Evolutionary conservation across 1,140 invertebrate genomes (phyloP).

Genomic region (Bombus cullumanus): DNA sequence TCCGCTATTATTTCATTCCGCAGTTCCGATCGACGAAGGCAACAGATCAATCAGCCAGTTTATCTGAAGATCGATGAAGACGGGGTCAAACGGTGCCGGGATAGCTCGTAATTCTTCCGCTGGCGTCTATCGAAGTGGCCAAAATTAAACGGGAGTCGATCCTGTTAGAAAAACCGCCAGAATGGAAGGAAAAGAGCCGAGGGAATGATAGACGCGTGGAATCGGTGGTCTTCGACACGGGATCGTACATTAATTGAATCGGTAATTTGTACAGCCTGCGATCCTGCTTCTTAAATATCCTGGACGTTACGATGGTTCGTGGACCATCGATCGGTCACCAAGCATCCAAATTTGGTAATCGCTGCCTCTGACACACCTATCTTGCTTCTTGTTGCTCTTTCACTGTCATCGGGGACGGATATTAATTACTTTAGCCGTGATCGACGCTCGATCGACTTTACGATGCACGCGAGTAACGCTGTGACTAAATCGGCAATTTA

Average conservation of each 20-base stretch:
- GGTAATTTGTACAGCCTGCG: conserved; percentile 54
- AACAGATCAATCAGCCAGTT: conserved; percentile 28
- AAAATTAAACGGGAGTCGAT: conserved; percentile 57
- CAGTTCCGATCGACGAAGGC: conserved; percentile 8
- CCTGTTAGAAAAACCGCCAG: not conserved
- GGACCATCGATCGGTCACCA: not conserved
- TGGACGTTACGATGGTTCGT: not conserved
- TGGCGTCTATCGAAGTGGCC: conserved; percentile 19
- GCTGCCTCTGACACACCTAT: conserved; percentile 6
- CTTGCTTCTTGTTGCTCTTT: not conserved
- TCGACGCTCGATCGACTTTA: not conserved
- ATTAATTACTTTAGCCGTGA: conserved; percentile 26
- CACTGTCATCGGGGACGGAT: not conserved
- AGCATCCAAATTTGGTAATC: conserved; percentile 33
- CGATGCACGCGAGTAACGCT: not conserved
- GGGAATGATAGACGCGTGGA: not conserved
- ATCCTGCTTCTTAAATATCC: conserved; percentile 58
- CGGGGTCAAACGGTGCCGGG: not conserved
- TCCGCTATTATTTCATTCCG: conserved; percentile 10
- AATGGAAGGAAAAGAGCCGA: not conserved
- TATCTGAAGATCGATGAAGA: conserved; percentile 35
- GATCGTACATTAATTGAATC: conserved; percentile 63
- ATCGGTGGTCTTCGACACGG: conserved; percentile 17
- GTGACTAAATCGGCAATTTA: not conserved
- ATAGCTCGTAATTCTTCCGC: conserved; percentile 28